Evolutionary conservation across 2,797 vertebrate genomes (phyloP).

Genomic region (Brachymystax lenok): DNA sequence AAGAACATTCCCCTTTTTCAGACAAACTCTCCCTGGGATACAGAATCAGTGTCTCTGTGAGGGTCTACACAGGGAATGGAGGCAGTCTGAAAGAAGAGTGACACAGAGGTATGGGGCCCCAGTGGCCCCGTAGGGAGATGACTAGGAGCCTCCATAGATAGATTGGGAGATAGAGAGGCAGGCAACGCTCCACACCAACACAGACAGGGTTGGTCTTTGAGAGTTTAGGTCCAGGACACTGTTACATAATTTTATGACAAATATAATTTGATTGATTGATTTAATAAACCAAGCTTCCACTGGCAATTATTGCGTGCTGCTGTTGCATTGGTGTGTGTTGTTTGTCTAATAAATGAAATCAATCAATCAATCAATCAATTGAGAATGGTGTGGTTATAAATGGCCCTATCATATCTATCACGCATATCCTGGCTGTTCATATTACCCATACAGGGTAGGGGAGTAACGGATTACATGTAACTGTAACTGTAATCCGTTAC

Average conservation of each 20-base stretch:
- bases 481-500: too few relatives aligned
- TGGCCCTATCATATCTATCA: too few relatives aligned
- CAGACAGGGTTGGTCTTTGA: not conserved
- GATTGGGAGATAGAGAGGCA: not conserved
- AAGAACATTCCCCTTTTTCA: not conserved
- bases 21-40: not conserved
- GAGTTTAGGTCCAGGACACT: not conserved
- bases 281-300: not conserved
- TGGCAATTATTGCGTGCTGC: not conserved
- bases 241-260: not conserved
- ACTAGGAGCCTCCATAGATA: not conserved
- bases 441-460: too few relatives aligned
- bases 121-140: not conserved
- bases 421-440: too few relatives aligned
- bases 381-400: too few relatives aligned
- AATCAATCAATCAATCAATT: too few relatives aligned
- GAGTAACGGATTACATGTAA: too few relatives aligned
- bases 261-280: not conserved
- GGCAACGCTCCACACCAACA: not conserved
- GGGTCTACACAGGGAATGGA: not conserved
- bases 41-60: not conserved
- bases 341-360: too few relatives aligned
- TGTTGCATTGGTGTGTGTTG: too few relatives aligned
- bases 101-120: not conserved
- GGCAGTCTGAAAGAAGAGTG: not conserved